Base-by-base conservation (phyloP, 2,113 vertebrate genomes). In the Mobula birostris region DNA sequence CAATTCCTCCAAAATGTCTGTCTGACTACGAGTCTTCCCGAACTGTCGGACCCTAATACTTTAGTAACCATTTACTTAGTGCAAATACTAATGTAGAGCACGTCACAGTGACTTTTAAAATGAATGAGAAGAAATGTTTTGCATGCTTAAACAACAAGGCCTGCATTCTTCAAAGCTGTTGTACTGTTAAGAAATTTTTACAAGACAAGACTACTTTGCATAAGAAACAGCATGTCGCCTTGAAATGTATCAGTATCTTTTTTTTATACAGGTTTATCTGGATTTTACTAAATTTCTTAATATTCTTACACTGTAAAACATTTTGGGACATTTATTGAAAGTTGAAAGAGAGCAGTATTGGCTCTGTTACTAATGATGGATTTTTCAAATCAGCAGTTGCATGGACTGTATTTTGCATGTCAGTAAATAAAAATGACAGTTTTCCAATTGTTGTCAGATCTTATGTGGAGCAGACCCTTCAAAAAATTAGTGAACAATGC, bases 401-500 rank as follows among this genome's bases (percentile, higher is more conserved):
- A 98, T 99, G 98, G 97, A 96, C 95, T 98, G 97, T 98, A 97
- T 98, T 98, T 98, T 98, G 98, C 98, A 99, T 99, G 98, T 97
- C 97, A 96, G 95, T 97, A 97, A 48, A 97, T 97, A 97, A 97
- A 74, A 96, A 95, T 95, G 96, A 97, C 95, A 95, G 94, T 96
- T 98, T 97, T 97, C 95, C 96, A 96, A 95, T 95, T 95, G 96
- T 95, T 96, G 95, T 97, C 96, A 74, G 5, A 70, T 96, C 96
- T 97, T 96, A 96, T 96, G 56, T 88, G 48, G 27, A 77, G 7
- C 40, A 56, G 19, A 40, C 56, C 58, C 48, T 85, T 19, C 17
- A 48, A 48, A 85, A 61, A 85, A 11, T 19, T 48, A 85, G 9
- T 61, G 27, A 61, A 82, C 27, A 80, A 36, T 7, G 40, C 8